Evolutionary conservation across 2,888 invertebrate species (phyloP).

Genomic region (Agrotis exclamationis): DNA sequence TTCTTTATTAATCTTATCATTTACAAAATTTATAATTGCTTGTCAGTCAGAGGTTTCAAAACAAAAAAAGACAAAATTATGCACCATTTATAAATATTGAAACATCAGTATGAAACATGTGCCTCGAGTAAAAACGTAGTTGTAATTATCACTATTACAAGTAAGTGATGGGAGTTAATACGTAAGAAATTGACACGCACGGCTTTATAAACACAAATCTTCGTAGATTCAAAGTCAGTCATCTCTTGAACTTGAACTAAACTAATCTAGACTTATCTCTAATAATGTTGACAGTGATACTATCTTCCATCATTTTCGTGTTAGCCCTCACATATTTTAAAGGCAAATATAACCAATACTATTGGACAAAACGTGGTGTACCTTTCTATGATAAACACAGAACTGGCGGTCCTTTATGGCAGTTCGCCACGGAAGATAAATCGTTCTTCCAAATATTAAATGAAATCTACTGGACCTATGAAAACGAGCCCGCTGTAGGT

Average conservation of each 20-base stretch:
- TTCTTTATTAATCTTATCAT: neutral
- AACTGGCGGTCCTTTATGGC: constrained; percentile 73
- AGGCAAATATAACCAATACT: constrained; percentile 74
- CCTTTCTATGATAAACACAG: constrained; percentile 70
- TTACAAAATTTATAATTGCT: constrained; percentile 2
- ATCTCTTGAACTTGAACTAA: constrained; percentile 3
- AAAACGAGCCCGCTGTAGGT: constrained; percentile 75
- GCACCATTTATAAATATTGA: neutral
- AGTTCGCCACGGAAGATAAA: constrained; percentile 66
- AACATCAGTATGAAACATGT: neutral
- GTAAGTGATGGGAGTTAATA: constrained; percentile 1
- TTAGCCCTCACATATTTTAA: constrained; percentile 62
- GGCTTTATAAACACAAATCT: constrained; percentile 13
- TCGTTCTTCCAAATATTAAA: constrained; percentile 73
- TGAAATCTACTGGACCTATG: constrained; percentile 74
- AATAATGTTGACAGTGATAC: constrained; percentile 49
- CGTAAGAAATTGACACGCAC: neutral
- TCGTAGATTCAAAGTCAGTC: constrained; percentile 18
- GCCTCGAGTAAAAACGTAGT: constrained; percentile 3
- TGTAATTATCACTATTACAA: neutral
- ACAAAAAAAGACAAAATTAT: too few species aligned
- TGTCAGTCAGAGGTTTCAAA: neutral
- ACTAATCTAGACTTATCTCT: neutral
- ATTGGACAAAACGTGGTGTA: constrained; percentile 80
- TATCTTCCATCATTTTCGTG: constrained; percentile 31